These are phyloP conservation scores for Neopipo cinnamomea DNA, from an alignment of 2,113 vertebrate species.

Conservation along the genomic window DNA sequence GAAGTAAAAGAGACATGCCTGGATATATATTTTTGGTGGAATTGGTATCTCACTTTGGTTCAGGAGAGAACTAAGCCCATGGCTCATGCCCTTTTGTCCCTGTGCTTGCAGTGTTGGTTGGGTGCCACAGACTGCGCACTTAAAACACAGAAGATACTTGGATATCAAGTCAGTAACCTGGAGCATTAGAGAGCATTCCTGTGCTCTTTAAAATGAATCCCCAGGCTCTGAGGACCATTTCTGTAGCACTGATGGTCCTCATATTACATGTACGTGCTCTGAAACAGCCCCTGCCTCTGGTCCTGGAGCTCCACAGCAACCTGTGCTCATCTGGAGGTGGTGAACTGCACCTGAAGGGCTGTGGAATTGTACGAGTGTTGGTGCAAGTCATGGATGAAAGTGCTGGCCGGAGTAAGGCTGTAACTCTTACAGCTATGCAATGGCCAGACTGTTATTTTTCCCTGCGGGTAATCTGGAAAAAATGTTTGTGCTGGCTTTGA, in stretches of 20 bases:
- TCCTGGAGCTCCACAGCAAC: neutral
- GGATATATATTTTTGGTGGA: neutral
- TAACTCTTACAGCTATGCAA: neutral
- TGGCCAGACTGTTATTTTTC: neutral
- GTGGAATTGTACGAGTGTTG: neutral
- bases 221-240: neutral
- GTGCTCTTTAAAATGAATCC: neutral
- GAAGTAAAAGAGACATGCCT: neutral
- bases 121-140: neutral
- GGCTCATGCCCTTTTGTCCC: neutral
- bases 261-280: neutral
- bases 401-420: neutral
- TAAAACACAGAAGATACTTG: neutral
- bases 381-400: neutral
- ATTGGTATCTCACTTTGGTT: neutral
- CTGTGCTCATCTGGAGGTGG: neutral
- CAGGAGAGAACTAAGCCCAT: neutral
- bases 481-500: slow-evolving; percentile 6
- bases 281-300: neutral
- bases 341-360: neutral
- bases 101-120: neutral
- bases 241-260: neutral
- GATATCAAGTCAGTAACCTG: neutral
- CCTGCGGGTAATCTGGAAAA: neutral
- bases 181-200: neutral